phyloP scores from a whole-genome alignment of 2,888 invertebrate species.

The Diplolepis rosae region DNA sequence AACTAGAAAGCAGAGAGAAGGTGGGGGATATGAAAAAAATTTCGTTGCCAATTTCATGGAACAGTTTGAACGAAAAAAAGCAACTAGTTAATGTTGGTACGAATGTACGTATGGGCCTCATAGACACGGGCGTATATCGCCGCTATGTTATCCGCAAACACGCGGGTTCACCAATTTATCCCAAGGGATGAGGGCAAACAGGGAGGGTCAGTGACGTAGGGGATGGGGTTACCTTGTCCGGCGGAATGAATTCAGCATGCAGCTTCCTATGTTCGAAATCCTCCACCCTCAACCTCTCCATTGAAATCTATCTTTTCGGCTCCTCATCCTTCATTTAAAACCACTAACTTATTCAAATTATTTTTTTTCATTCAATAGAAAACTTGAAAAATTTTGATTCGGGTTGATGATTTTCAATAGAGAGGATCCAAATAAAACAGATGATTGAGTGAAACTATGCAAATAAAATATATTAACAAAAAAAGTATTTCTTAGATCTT shows the following conservation, averaged over 20 bases:
- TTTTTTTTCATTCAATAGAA: background rate
- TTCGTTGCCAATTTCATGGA: conserved; percentile 43
- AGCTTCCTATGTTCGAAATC: conserved; percentile 57
- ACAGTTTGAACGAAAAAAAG: conserved; percentile 40
- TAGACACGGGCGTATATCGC: conserved; percentile 43
- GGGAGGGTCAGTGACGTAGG: conserved; percentile 36
- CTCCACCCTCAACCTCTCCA: conserved; percentile 46
- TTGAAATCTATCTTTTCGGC: background rate
- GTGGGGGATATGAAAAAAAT: conserved; percentile 36
- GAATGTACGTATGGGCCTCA: conserved; percentile 34
- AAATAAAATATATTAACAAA: too few relatives aligned
- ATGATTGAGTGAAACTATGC: too few relatives aligned
- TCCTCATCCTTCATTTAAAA: background rate
- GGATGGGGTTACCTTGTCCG: conserved; percentile 62
- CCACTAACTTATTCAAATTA: background rate
- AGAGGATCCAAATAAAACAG: too few relatives aligned
- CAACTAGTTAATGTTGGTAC: conserved; percentile 29
- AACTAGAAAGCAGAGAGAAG: conserved; percentile 18
- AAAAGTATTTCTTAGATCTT: too few relatives aligned
- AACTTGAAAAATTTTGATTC: background rate
- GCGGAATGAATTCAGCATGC: conserved; percentile 69
- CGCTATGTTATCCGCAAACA: conserved; percentile 72
- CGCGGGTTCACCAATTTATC: conserved; percentile 72
- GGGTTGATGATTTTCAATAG: too few relatives aligned
- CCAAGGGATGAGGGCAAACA: conserved; percentile 62